phyloP scores from a whole-genome alignment of 2,797 vertebrate species.

The Sebastes oblongus region DNA sequence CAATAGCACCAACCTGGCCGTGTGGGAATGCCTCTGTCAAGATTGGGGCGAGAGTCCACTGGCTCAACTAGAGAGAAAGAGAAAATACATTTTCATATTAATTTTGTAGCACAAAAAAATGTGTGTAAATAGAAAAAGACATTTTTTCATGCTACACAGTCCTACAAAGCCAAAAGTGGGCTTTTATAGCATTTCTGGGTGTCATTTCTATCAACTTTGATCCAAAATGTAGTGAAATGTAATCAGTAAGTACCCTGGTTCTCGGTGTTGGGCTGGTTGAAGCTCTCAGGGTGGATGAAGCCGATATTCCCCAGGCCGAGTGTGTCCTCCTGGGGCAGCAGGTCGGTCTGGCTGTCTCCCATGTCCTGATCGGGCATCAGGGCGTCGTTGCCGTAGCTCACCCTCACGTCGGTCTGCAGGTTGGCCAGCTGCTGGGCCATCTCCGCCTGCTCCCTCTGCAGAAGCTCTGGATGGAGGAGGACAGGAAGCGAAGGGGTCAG shows the following conservation, averaged over 20 bases:
- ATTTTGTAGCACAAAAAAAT: not conserved
- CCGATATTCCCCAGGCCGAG: conserved; percentile 87
- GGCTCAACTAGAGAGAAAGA: conserved; percentile 87
- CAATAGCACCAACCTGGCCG: conserved; percentile 86
- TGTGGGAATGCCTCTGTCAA: conserved; percentile 94
- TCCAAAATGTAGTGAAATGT: not conserved
- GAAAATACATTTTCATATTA: not conserved
- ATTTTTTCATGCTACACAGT: not conserved
- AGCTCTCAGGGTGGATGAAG: conserved; percentile 94
- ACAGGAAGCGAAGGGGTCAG: not conserved
- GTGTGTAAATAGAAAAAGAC: too few species aligned
- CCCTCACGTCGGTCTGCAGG: conserved; percentile 93
- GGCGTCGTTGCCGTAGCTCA: conserved; percentile 98
- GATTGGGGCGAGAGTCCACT: conserved; percentile 91
- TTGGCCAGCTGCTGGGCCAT: conserved; percentile 95
- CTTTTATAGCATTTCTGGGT: not conserved
- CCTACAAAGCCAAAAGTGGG: not conserved
- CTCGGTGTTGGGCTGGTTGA: conserved; percentile 94
- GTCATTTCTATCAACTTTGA: not conserved
- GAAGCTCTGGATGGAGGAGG: conserved; percentile 81
- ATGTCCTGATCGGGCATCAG: conserved; percentile 91
- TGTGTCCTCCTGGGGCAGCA: conserved; percentile 85
- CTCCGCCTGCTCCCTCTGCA: conserved; percentile 95
- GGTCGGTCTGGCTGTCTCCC: conserved; percentile 88
- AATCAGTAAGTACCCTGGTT: conserved; percentile 81